These are phyloP conservation scores for Listronotus oregonensis DNA, from an alignment of 1,140 invertebrate genomes.

Conservation along the genomic window DNA sequence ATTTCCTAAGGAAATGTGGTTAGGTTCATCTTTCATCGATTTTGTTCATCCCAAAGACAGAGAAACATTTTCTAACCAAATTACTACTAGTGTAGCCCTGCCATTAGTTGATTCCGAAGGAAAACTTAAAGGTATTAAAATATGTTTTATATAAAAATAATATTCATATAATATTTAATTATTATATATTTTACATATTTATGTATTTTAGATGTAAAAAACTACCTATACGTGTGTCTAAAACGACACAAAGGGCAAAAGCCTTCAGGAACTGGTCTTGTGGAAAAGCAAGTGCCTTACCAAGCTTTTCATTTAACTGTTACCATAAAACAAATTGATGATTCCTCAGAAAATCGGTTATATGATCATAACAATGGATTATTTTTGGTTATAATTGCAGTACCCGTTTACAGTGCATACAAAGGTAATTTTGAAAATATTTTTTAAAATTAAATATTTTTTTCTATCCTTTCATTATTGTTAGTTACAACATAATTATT, in stretches of 20 bases:
- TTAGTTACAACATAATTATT: neutral
- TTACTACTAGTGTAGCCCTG: conserved; percentile 60
- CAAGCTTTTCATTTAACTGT: conserved; percentile 76
- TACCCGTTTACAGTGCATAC: conserved; percentile 74
- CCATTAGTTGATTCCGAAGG: conserved; percentile 58
- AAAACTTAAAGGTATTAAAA: conserved; percentile 47
- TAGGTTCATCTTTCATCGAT: conserved; percentile 84
- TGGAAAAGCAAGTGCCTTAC: conserved; percentile 66
- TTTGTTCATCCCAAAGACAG: conserved; percentile 81
- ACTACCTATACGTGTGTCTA: conserved; percentile 59
- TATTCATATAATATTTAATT: neutral
- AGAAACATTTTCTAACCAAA: conserved; percentile 60
- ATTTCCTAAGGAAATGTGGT: conserved; percentile 82
- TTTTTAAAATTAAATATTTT: neutral
- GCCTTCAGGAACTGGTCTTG: conserved; percentile 64
- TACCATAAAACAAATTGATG: conserved; percentile 66
- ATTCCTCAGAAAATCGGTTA: conserved; percentile 50
- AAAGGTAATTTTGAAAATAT: conserved; percentile 63
- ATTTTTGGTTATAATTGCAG: conserved; percentile 73
- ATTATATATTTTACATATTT: no score
- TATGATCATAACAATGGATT: conserved; percentile 60
- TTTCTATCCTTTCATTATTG: no score
- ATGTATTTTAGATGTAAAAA: conserved; percentile 48
- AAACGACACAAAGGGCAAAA: conserved; percentile 62
- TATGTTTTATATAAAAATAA: neutral